phyloP scores from a whole-genome alignment of 1,140 invertebrate genomes.

The Onthophagus taurus region DNA sequence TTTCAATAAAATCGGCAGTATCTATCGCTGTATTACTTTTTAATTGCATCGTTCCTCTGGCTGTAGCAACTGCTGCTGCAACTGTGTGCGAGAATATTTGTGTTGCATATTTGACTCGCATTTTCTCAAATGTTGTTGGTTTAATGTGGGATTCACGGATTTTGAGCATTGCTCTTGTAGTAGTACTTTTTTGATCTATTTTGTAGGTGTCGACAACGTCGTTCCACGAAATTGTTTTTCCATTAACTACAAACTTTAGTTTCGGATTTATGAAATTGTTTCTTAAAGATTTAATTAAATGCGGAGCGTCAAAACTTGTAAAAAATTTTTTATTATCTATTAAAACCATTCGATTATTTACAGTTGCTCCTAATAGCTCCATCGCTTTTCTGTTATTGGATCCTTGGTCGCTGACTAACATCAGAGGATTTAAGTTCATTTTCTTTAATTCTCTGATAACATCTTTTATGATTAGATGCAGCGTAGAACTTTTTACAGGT shows the following conservation, averaged over 20 bases:
- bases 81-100: conserved; percentile 27
- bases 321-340: conserved; percentile 19
- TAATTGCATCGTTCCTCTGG: too few relatives aligned
- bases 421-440: too few relatives aligned
- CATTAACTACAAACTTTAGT: conserved; percentile 2
- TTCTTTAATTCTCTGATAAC: too few relatives aligned
- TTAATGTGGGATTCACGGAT: conserved; percentile 27
- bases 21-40: too few relatives aligned
- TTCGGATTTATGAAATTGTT: conserved; percentile 22
- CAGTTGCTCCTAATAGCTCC: too few relatives aligned
- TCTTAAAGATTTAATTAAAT: conserved; percentile 21
- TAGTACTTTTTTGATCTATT: conserved; percentile 12
- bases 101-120: conserved; percentile 27
- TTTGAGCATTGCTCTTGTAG: conserved; percentile 19
- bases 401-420: too few relatives aligned
- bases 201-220: conserved; percentile 7
- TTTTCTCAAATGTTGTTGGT: conserved; percentile 29
- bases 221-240: not conserved
- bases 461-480: too few relatives aligned
- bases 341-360: too few relatives aligned
- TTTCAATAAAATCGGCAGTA: too few relatives aligned
- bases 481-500: too few relatives aligned
- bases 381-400: too few relatives aligned
- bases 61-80: conserved; percentile 20
- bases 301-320: conserved; percentile 23